Conservation (phyloP, 2,888 invertebrate species). For the Agonum fuliginosum region DNA sequence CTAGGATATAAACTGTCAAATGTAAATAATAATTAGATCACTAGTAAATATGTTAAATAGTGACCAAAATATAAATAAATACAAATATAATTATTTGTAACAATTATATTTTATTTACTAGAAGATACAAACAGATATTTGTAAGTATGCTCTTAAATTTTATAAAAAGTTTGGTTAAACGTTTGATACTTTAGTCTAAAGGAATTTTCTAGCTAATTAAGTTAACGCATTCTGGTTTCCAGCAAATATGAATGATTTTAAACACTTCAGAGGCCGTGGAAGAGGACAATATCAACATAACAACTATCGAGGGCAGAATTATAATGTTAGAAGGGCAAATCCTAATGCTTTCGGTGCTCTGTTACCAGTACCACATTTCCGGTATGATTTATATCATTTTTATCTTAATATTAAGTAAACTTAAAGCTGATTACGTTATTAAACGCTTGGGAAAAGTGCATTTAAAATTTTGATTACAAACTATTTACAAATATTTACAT, state of each 20-base stretch:
- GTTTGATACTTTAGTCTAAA: neutral
- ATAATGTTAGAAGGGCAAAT: conserved; percentile 4
- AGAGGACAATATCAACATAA: conserved; percentile 18
- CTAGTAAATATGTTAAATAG: conserved; percentile 19
- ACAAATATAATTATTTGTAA: neutral
- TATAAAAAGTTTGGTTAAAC: neutral
- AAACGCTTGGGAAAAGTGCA: too few species aligned
- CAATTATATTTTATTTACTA: neutral
- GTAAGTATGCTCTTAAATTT: neutral
- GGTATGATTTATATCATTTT: neutral
- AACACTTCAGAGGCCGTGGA: conserved; percentile 43
- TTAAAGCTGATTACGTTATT: too few species aligned
- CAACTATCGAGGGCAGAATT: conserved; percentile 28
- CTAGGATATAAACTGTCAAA: conserved; percentile 29
- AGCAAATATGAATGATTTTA: conserved; percentile 54
- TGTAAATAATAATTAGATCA: conserved; percentile 11
- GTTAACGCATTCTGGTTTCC: neutral
- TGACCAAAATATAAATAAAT: neutral
- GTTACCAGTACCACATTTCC: neutral
- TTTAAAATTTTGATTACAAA: too few species aligned
- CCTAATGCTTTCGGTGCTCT: neutral
- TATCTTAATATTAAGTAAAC: too few species aligned
- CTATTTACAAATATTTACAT: too few species aligned
- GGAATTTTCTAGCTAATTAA: neutral
- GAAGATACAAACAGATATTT: neutral